Conservation (phyloP, 2,797 vertebrate genomes). For the Amniataba percoides region DNA sequence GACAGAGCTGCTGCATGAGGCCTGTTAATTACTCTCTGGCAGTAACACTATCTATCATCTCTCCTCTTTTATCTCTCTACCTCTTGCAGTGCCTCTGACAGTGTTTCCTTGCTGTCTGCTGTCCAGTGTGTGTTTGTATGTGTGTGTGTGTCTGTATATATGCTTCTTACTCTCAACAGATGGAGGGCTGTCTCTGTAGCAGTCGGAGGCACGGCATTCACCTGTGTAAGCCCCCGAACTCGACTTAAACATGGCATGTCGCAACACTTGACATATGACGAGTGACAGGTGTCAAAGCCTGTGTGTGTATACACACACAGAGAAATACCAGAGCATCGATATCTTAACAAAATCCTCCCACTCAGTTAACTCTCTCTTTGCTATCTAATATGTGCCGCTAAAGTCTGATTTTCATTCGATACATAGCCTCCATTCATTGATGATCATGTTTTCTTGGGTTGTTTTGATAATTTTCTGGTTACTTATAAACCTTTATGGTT, state of each 20-base stretch:
- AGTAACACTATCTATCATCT: slow-evolving; percentile 51
- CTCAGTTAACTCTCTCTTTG: slow-evolving; percentile 2
- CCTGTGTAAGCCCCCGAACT: slow-evolving; percentile 59
- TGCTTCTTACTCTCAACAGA: slow-evolving; percentile 61
- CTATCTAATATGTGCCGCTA: neutral
- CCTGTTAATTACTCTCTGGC: slow-evolving; percentile 68
- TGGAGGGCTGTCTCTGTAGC: slow-evolving; percentile 67
- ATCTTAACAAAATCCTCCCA: neutral
- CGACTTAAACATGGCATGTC: slow-evolving; percentile 58
- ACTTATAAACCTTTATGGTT: neutral
- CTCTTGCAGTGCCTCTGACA: slow-evolving; percentile 51
- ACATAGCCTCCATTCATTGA: neutral
- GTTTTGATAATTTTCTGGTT: neutral
- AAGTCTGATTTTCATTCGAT: neutral
- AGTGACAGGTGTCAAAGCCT: slow-evolving; percentile 64
- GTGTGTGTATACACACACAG: slow-evolving; percentile 24
- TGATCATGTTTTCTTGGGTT: neutral
- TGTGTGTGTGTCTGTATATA: slow-evolving; percentile 33
- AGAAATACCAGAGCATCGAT: neutral
- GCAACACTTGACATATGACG: slow-evolving; percentile 64
- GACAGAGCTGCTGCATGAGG: slow-evolving; percentile 63
- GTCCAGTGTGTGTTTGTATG: slow-evolving; percentile 39
- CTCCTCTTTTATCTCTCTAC: slow-evolving; percentile 49
- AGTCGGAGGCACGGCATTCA: slow-evolving; percentile 67
- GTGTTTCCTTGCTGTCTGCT: slow-evolving; percentile 52